Percentiles rank a stretch among this genome's conserved stretches.
phyloP scores from a whole-genome alignment of 2,113 vertebrate genomes.

The Triplophysa rosa region DNA sequence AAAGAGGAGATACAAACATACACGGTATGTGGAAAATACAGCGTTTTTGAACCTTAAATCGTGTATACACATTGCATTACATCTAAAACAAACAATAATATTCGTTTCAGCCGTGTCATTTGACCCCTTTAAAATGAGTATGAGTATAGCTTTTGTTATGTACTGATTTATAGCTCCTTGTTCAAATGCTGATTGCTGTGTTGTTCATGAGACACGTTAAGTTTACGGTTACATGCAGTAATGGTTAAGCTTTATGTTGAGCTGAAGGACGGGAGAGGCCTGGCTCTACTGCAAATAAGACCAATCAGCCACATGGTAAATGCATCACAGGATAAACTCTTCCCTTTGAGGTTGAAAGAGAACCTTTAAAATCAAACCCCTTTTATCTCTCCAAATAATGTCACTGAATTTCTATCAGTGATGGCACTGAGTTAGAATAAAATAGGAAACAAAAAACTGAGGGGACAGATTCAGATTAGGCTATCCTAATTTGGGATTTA shows the following conservation, averaged over 20 bases:
- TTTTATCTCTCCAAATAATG: neutral
- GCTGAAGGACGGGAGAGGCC: neutral
- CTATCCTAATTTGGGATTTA: too few relatives aligned
- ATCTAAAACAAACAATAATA: too few relatives aligned
- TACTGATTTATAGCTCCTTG: neutral
- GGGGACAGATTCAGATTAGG: neutral
- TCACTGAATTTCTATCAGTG: too few relatives aligned
- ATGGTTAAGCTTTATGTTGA: neutral
- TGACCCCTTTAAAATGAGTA: too few relatives aligned
- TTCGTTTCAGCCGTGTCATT: too few relatives aligned
- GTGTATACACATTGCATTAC: too few relatives aligned
- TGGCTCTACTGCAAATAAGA: neutral
- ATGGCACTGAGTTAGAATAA: neutral
- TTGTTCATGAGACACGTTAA: neutral
- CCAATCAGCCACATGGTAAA: too few relatives aligned
- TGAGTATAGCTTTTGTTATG: neutral
- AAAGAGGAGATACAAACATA: too few relatives aligned
- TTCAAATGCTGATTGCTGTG: neutral
- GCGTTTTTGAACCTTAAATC: too few relatives aligned
- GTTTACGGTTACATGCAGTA: neutral
- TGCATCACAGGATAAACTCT: neutral
- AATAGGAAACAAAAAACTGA: neutral
- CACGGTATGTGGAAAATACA: too few relatives aligned
- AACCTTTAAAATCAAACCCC: neutral
- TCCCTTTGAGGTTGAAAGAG: neutral